These are phyloP conservation scores for Aphelenchoides bicaudatus DNA, from an alignment of 2,888 invertebrate species.

Conservation along the genomic window DNA sequence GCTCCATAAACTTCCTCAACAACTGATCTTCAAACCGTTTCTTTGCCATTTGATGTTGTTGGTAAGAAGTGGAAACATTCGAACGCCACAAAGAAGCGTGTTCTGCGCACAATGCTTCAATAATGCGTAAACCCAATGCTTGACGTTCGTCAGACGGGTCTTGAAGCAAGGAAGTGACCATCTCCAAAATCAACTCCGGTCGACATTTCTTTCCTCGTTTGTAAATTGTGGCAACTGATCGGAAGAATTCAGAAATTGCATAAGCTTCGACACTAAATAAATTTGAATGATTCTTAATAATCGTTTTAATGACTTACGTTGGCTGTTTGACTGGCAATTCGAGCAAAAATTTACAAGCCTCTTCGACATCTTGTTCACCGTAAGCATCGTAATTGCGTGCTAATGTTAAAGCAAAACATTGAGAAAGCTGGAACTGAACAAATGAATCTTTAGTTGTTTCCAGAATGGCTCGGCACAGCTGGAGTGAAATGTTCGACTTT, in stretches of 20 bases:
- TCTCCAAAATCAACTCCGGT: constrained; percentile 10
- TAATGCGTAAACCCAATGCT: constrained; percentile 78
- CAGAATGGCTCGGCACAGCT: constrained; percentile 37
- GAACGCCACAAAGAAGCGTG: constrained; percentile 80
- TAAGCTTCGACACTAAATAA: constrained; percentile 61
- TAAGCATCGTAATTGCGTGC: constrained; percentile 79
- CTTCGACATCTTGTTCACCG: constrained; percentile 70
- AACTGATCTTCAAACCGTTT: constrained; percentile 77
- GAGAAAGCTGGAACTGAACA: constrained; percentile 81
- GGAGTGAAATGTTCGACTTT: constrained; percentile 34
- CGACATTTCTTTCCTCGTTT: constrained; percentile 66
- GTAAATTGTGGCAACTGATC: constrained; percentile 80
- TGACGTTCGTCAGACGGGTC: constrained; percentile 64
- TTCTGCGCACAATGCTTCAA: constrained; percentile 80
- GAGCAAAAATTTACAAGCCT: constrained; percentile 74
- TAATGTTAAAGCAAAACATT: constrained; percentile 75
- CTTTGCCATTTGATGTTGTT: constrained; percentile 78
- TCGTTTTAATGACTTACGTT: background rate
- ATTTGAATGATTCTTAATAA: constrained; percentile 13
- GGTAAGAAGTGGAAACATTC: constrained; percentile 82
- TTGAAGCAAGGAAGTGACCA: constrained; percentile 20
- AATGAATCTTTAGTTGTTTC: constrained; percentile 66
- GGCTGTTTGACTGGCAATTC: constrained; percentile 70
- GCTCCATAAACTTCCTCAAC: constrained; percentile 76
- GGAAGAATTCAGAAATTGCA: constrained; percentile 59